These are phyloP conservation scores for Pomphorhynchus laevis DNA, from an alignment of 1,140 invertebrate species.

Conservation along the genomic window DNA sequence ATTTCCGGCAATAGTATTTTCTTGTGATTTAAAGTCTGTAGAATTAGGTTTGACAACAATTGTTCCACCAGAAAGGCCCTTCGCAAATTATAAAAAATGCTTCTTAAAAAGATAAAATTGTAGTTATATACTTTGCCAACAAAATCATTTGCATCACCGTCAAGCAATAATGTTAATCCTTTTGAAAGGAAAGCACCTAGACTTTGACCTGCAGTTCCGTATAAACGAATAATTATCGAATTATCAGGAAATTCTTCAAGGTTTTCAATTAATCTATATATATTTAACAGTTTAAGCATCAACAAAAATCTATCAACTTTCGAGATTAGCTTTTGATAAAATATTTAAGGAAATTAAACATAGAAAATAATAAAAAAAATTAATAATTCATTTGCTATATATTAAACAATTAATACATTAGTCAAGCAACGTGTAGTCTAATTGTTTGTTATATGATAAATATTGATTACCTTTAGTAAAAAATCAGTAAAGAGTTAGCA, in stretches of 20 bases:
- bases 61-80: conserved; percentile 68
- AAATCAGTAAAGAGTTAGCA: no score
- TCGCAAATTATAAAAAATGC: conserved; percentile 8
- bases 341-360: no score
- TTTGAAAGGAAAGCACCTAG: conserved; percentile 83
- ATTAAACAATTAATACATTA: no score
- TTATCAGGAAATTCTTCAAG: conserved; percentile 47
- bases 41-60: conserved; percentile 59
- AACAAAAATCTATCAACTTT: no score
- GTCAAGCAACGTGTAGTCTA: no score
- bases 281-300: no score
- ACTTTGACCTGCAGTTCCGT: conserved; percentile 81
- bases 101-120: conserved; percentile 3
- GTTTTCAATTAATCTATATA: no score
- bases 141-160: conserved; percentile 93
- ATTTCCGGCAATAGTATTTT: conserved; percentile 86
- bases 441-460: no score
- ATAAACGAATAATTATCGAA: conserved; percentile 45
- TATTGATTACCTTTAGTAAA: no score
- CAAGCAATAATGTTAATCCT: conserved; percentile 50
- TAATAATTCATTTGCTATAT: no score
- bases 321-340: no score
- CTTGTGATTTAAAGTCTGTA: conserved; percentile 38
- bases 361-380: no score
- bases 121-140: conserved; percentile 34